A percentile compares a stretch with the other conserved stretches of the same genome.
phyloP scores from a whole-genome alignment of 2,888 invertebrate genomes.

The Achlya flavicornis region DNA sequence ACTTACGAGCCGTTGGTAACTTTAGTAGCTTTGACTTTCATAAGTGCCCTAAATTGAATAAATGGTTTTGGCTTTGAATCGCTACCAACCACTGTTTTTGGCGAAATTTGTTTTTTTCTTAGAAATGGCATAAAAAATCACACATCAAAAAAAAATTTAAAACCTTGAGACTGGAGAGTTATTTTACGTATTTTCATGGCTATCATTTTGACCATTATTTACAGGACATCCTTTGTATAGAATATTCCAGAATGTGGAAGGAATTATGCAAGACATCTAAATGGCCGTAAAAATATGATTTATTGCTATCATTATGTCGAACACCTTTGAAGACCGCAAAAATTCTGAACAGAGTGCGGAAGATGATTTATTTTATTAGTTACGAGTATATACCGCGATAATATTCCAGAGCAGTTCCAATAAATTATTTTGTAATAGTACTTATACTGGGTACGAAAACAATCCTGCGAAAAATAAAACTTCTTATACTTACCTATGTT shows the following conservation, averaged over 20 bases:
- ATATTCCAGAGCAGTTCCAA: neutral
- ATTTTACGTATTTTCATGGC: too few relatives aligned
- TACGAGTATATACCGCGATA: neutral
- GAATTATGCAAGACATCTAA: neutral
- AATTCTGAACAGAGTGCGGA: neutral
- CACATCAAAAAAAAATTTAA: too few relatives aligned
- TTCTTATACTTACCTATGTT: too few relatives aligned
- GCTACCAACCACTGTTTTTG: too few relatives aligned
- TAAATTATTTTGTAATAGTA: neutral
- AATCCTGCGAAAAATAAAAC: neutral
- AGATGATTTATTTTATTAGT: neutral
- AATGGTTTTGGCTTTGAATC: too few relatives aligned
- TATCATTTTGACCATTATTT: too few relatives aligned
- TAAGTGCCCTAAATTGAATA: too few relatives aligned
- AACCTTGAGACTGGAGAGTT: too few relatives aligned
- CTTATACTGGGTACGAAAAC: neutral
- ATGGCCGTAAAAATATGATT: neutral
- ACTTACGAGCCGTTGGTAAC: too few relatives aligned
- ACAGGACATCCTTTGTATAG: neutral
- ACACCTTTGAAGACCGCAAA: neutral
- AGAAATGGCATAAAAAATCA: too few relatives aligned
- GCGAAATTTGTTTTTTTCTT: too few relatives aligned
- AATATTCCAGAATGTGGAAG: slow-evolving; percentile 1
- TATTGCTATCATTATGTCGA: neutral
- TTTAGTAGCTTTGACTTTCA: too few relatives aligned